Evolutionary conservation across 2,888 invertebrate species (phyloP), one percentile per base, ranked within the genome.

Genomic region (Pseudoips prasinana): DNA sequence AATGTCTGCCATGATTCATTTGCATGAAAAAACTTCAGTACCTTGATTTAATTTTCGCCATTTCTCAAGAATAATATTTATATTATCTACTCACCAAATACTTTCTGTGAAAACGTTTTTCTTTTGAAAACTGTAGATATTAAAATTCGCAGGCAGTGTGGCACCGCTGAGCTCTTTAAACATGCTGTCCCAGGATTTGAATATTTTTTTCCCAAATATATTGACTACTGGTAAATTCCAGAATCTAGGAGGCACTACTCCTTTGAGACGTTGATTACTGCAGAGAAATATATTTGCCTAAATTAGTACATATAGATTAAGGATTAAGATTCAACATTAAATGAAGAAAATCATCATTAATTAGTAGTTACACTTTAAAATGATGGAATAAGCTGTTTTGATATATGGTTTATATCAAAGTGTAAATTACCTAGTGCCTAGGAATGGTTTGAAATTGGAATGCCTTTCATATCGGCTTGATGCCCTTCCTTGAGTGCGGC

Each of bases 121-220:
- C 3, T 74, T 63, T 22, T 58, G 66, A 29, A 87, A 88, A 44
- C 80, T 83, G 42, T 59, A 79, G 19, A 88, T 79, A 20, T 72
- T 65, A 0, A 54, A 44, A 10, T 36, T 18, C 4, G 43, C 39
- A 9, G 37, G 29, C 7, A 77, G 58, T 2, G 26, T 25, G 1
- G 62, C 78, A n/a, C 68, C 74, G 0, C 64, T 58, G 7, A n/a
- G 7, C 0, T 78, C 78, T 22, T 78, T 48, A 24, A 86, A 82
- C 34, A 87, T 73, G 24, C 64, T 70, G 1, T 41, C 26, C 86
- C 86, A 88, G 0, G 83, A 77, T 2, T 69, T 47, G 24, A 84
- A 85, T n/a, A 87, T 46, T 1, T 55, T 10, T 7, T 80, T 63
- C 1, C 66, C 69, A 0, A 60, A 39, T 0, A 76, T 38, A 33